phyloP scores from a whole-genome alignment of 2,888 invertebrate species.

The Dicyrtomina minuta region DNA sequence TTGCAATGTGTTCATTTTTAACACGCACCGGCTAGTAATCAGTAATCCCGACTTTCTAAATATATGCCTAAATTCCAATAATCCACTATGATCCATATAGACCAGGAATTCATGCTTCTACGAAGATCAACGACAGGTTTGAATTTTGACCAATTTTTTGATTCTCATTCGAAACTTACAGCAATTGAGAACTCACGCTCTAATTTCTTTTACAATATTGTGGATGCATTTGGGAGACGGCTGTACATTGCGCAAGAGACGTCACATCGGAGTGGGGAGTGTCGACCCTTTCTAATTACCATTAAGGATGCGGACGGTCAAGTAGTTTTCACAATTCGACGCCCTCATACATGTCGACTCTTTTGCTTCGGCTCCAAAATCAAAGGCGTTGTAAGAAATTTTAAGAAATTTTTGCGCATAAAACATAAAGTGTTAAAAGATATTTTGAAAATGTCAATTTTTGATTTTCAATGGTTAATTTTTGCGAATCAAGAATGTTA shows the following conservation, averaged over 20 bases:
- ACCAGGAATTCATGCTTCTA: background rate
- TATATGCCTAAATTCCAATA: too few species aligned
- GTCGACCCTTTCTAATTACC: constrained; percentile 1
- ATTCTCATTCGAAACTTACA: too few species aligned
- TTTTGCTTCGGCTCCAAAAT: constrained; percentile 8
- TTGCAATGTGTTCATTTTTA: too few species aligned
- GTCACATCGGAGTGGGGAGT: background rate
- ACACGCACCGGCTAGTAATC: too few species aligned
- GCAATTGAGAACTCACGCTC: background rate
- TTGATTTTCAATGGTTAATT: too few species aligned
- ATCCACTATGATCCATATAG: too few species aligned
- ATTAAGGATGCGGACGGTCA: background rate
- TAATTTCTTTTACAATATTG: background rate
- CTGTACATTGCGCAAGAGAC: background rate
- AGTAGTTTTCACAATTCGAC: background rate
- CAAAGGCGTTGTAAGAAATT: constrained; percentile 1
- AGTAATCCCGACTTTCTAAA: too few species aligned
- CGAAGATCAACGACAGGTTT: background rate
- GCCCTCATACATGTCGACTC: background rate
- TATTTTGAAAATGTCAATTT: too few species aligned
- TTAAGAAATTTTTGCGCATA: too few species aligned
- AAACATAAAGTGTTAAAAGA: too few species aligned
- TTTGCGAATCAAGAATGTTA: too few species aligned
- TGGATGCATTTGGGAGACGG: constrained; percentile 5
- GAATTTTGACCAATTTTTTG: too few species aligned